Evolutionary conservation across 2,113 vertebrate genomes (phyloP).

Genomic region (Scatophagus argus): DNA sequence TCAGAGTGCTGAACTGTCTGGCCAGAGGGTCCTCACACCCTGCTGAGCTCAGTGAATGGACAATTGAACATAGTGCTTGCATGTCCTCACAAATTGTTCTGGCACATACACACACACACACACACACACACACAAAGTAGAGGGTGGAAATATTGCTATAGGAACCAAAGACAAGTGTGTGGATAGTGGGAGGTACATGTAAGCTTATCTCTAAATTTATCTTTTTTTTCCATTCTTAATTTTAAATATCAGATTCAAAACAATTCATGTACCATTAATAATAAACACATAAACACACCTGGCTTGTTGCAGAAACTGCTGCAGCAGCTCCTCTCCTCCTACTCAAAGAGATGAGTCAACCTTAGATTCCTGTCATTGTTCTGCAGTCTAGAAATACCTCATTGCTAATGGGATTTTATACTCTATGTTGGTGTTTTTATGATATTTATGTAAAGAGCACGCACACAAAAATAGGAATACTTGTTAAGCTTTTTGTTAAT

Average conservation of each 20-base stretch:
- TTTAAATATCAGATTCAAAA: slow-evolving; percentile 6
- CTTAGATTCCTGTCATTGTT: slow-evolving; percentile 39
- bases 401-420: slow-evolving; percentile 27
- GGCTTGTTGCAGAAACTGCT: background rate
- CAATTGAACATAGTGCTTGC: slow-evolving; percentile 65
- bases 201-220: slow-evolving; percentile 1
- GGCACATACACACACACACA: slow-evolving; percentile 16
- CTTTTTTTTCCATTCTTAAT: background rate
- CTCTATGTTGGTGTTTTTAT: slow-evolving; percentile 10
- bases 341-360: slow-evolving; percentile 64
- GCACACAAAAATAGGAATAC: slow-evolving; percentile 1
- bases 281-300: slow-evolving; percentile 13
- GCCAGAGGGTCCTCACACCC: slow-evolving; percentile 60
- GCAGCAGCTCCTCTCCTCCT: slow-evolving; percentile 45
- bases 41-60: slow-evolving; percentile 66
- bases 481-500: background rate
- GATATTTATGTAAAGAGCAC: slow-evolving; percentile 11
- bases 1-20: slow-evolving; percentile 38
- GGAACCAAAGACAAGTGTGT: background rate
- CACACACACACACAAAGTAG: background rate
- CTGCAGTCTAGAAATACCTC: slow-evolving; percentile 51
- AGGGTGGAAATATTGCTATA: background rate
- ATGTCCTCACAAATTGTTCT: slow-evolving; percentile 59
- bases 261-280: background rate
- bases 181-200: background rate